phyloP scores from a whole-genome alignment of 1,140 invertebrate genomes.

The Pogonomyrmex barbatus region DNA sequence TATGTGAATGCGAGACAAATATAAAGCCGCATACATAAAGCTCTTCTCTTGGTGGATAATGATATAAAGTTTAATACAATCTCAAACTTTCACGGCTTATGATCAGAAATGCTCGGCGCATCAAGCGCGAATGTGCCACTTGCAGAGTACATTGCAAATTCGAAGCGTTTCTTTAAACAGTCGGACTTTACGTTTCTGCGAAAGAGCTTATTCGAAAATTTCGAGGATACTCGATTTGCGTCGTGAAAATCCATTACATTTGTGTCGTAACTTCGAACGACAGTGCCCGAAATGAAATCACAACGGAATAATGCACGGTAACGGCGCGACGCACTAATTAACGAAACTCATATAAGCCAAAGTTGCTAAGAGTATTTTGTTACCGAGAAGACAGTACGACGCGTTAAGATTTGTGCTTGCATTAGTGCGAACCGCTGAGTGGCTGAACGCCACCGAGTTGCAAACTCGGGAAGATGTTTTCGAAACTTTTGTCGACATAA shows the following conservation, averaged over 20 bases:
- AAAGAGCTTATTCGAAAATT: conserved; percentile 58
- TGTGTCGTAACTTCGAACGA: conserved; percentile 2
- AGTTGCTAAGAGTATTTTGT: conserved; percentile 29
- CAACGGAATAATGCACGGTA: conserved; percentile 20
- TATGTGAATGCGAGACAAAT: conserved; percentile 43
- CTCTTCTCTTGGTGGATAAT: conserved; percentile 17
- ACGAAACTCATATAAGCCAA: conserved; percentile 17
- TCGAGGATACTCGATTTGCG: conserved; percentile 30
- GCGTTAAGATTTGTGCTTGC: conserved; percentile 44
- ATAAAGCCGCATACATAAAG: conserved; percentile 65
- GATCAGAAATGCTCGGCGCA: conserved; percentile 57
- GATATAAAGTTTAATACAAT: conserved; percentile 71
- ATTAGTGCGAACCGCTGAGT: conserved; percentile 35
- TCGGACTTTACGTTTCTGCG: conserved; percentile 51
- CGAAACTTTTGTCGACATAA: conserved; percentile 12
- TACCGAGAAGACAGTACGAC: background rate
- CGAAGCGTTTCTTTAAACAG: conserved; percentile 60
- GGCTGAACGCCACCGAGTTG: conserved; percentile 23
- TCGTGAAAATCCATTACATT: conserved; percentile 17
- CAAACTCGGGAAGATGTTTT: conserved; percentile 12
- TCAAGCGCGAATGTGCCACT: background rate
- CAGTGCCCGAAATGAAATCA: conserved; percentile 28
- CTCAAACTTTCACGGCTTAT: conserved; percentile 68
- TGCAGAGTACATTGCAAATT: conserved; percentile 67
- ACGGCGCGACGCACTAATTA: conserved; percentile 31